A percentile compares a stretch with the other conserved stretches of the same genome.
Evolutionary conservation across 2,888 invertebrate genomes (phyloP).

Genomic region (Hirtodrosophila duncani): DNA sequence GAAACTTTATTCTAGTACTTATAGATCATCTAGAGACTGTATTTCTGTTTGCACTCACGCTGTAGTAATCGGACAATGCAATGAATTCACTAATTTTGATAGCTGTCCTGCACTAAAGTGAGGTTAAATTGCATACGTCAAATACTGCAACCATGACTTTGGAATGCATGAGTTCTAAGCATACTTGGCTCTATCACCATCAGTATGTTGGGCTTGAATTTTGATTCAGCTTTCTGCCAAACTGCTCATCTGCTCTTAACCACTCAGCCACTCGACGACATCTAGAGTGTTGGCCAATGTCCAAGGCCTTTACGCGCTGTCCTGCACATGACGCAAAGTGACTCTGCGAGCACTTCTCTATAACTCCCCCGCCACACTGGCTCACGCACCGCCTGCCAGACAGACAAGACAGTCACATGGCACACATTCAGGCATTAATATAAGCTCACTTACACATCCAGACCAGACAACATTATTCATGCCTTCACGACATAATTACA

Average conservation of each 20-base stretch:
- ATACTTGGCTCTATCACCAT: too few species aligned
- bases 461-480: slow-evolving; percentile 64
- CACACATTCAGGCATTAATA: slow-evolving; percentile 51
- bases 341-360: slow-evolving; percentile 17
- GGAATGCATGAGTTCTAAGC: too few species aligned
- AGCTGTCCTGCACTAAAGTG: too few species aligned
- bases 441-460: slow-evolving; percentile 65
- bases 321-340: slow-evolving; percentile 44
- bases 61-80: too few species aligned
- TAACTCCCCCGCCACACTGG: not conserved
- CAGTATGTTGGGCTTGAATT: not conserved
- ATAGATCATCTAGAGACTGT: too few species aligned
- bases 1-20: too few species aligned
- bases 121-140: too few species aligned
- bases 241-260: slow-evolving; percentile 50
- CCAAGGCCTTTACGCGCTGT: slow-evolving; percentile 20
- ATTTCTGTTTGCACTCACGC: too few species aligned
- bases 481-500: slow-evolving; percentile 65
- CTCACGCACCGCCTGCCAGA: slow-evolving; percentile 43
- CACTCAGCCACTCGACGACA: slow-evolving; percentile 29
- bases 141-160: too few species aligned
- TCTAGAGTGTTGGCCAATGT: slow-evolving; percentile 16
- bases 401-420: slow-evolving; percentile 29
- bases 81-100: too few species aligned
- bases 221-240: not conserved